Evolutionary conservation across 2,888 invertebrate species (phyloP).

Genomic region (Azorinus chamasolen): DNA sequence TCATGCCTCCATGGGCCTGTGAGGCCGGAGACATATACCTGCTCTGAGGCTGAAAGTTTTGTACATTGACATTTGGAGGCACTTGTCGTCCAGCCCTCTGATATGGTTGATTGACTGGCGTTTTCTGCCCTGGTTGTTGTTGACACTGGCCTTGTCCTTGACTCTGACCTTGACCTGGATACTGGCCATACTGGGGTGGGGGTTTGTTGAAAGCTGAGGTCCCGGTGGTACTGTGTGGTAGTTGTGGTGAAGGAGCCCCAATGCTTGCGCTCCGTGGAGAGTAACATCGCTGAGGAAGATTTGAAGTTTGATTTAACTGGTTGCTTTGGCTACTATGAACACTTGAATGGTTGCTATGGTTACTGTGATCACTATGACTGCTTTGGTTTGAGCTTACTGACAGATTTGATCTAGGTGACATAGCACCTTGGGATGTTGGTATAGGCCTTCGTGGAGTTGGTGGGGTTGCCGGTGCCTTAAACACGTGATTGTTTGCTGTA

Average conservation of each 20-base stretch:
- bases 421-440: constrained; percentile 75
- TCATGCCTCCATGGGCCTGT: constrained; percentile 61
- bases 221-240: constrained; percentile 69
- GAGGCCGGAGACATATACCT: constrained; percentile 57
- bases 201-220: constrained; percentile 54
- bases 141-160: constrained; percentile 21
- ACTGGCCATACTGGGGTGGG: constrained; percentile 65
- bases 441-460: constrained; percentile 73
- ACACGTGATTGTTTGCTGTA: constrained; percentile 61
- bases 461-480: constrained; percentile 81
- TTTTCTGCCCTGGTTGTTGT: constrained; percentile 32
- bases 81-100: constrained; percentile 72
- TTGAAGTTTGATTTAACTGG: constrained; percentile 44
- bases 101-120: constrained; percentile 56
- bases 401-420: constrained; percentile 70
- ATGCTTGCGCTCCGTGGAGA: constrained; percentile 43
- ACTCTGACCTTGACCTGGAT: constrained; percentile 52
- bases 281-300: constrained; percentile 54
- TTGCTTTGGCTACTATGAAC: constrained; percentile 55
- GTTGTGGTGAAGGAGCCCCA: constrained; percentile 57
- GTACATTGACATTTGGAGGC: constrained; percentile 82
- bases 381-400: constrained; percentile 68
- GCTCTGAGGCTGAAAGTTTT: constrained; percentile 72
- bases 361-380: constrained; percentile 62
- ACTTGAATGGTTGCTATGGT: constrained; percentile 67